phyloP scores from a whole-genome alignment of 2,113 vertebrate species.

The Corynorhinus townsendii region DNA sequence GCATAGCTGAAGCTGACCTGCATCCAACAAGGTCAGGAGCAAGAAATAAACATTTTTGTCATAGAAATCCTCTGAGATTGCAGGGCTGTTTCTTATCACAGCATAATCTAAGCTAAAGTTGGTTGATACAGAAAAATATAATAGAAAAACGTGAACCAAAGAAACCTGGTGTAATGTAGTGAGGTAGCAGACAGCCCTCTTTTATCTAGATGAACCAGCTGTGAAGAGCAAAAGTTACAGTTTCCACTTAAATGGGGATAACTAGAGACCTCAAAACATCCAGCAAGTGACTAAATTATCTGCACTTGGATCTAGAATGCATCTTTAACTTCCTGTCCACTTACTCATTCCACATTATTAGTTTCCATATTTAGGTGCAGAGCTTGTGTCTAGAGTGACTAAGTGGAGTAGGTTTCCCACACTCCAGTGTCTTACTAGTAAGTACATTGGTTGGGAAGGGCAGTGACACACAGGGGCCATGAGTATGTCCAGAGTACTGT shows the following conservation, averaged over 20 bases:
- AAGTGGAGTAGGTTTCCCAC: background rate
- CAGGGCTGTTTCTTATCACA: background rate
- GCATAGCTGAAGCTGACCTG: background rate
- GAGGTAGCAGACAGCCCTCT: background rate
- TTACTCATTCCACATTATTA: background rate
- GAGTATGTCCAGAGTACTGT: too few species aligned
- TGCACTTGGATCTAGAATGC: background rate
- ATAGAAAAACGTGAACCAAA: too few species aligned
- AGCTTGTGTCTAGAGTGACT: background rate
- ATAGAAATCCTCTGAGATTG: background rate
- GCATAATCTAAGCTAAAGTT: background rate
- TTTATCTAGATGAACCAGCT: background rate
- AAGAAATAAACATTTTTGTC: background rate
- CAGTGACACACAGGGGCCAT: too few species aligned
- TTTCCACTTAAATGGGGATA: background rate
- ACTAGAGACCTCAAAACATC: background rate
- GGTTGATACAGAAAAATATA: background rate
- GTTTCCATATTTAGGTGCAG: background rate
- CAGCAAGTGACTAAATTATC: background rate
- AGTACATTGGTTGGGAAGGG: background rate
- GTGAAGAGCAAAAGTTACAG: background rate
- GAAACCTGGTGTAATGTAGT: background rate
- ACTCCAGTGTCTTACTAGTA: background rate
- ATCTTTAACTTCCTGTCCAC: background rate
- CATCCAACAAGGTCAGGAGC: background rate